Evolutionary conservation across 2,888 invertebrate species (phyloP).

Genomic region (Chalcosyrphus nemorum): DNA sequence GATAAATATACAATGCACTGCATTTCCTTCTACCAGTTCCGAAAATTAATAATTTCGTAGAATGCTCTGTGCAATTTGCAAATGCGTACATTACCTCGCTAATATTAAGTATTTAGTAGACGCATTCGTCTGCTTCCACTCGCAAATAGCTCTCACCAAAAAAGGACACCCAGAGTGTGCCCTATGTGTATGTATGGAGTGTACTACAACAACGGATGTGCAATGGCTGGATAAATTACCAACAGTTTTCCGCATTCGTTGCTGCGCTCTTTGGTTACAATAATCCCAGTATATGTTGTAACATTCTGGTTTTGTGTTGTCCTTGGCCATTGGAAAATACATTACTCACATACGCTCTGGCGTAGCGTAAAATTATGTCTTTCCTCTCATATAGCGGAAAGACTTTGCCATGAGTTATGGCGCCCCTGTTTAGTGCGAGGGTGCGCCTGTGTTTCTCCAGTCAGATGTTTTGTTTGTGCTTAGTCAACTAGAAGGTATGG

Average conservation of each 20-base stretch:
- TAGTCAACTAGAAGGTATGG: background rate
- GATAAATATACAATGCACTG: background rate
- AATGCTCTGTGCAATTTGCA: background rate
- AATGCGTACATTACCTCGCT: background rate
- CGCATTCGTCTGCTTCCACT: background rate
- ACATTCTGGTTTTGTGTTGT: conserved; percentile 39
- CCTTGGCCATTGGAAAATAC: conserved; percentile 51
- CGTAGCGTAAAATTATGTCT: conserved; percentile 61
- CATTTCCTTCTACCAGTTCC: too few relatives aligned
- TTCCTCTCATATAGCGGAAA: conserved; percentile 47
- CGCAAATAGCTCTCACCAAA: background rate
- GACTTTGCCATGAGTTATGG: conserved; percentile 52
- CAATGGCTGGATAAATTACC: conserved; percentile 25
- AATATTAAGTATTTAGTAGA: conserved; percentile 26
- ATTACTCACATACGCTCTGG: conserved; percentile 53
- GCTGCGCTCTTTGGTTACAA: conserved; percentile 28
- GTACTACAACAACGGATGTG: conserved; percentile 21
- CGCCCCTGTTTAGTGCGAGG: background rate
- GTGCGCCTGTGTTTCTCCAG: background rate
- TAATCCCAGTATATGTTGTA: conserved; percentile 20
- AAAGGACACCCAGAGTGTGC: background rate
- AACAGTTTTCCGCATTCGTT: conserved; percentile 24
- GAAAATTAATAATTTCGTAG: too few relatives aligned
- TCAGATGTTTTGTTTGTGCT: conserved; percentile 26
- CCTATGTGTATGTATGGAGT: background rate